Evolutionary conservation across 64 coral and sea anemone genomes (phyloP).

Genomic region (Montipora sp.): DNA sequence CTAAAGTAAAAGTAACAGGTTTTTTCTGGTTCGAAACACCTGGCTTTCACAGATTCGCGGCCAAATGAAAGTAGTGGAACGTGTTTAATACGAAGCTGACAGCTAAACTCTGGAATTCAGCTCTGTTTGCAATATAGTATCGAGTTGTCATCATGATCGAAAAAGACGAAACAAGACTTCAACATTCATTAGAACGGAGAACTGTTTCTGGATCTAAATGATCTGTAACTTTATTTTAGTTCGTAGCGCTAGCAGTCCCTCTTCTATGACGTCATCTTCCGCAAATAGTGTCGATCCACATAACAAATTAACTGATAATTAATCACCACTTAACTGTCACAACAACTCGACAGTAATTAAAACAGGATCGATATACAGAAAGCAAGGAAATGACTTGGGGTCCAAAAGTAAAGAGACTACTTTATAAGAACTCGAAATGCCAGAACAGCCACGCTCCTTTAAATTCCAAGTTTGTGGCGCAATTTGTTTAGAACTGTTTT

Average conservation of each 20-base stretch:
- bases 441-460: neutral
- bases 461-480: neutral
- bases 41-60: neutral
- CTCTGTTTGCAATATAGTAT: too few species aligned
- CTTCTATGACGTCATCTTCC: constrained; percentile 8
- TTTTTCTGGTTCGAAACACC: constrained; percentile 15
- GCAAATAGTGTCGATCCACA: neutral
- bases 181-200: too few species aligned
- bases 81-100: neutral
- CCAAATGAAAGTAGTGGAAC: neutral
- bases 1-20: neutral
- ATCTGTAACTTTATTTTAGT: too few species aligned
- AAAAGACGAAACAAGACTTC: neutral
- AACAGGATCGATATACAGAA: neutral
- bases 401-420: neutral
- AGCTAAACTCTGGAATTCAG: constrained; percentile 5
- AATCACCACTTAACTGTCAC: neutral
- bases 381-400: neutral
- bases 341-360: neutral
- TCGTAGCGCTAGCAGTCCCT: neutral
- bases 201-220: too few species aligned
- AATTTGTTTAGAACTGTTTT: neutral
- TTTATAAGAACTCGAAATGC: neutral
- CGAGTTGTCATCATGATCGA: neutral
- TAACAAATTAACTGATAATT: neutral